Evolutionary conservation across 92 coral and sea anemone genomes (phyloP), one percentile per base, ranked within the genome.

Genomic region (Epizoanthus fatuus): DNA sequence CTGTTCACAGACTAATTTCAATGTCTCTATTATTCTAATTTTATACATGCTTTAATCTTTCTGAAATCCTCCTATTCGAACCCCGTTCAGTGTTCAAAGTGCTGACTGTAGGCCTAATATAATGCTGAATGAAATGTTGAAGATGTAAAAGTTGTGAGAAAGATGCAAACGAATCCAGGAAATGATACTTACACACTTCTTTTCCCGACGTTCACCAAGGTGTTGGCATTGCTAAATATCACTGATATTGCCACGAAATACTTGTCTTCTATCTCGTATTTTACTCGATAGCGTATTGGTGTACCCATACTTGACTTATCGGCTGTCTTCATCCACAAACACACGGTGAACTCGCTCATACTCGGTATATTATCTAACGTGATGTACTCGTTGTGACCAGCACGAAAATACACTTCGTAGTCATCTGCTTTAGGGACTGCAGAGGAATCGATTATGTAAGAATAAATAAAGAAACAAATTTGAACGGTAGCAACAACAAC

Each of bases 321-420:
- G 4, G 63, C 32, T 3, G 95, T 86, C 69, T 85, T 92, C 81
- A 89, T 71, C 98, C 98, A 94, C 29, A 94, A 60, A 29, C 94
- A 92, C 59, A 94, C 38, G 6, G 93, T 87, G 74, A 89, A 94
- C 16, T 89, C 87, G 4, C 17, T 13, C 49, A 94, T 80, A 52
- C 88, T 91, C 29, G 98, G 98, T 7, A 94, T 60, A 47, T 79
- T 54, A 69, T 86, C 66, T 47, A 93, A 66, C 16, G 54, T 85
- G 37, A 94, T 88, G 86, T 84, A 90, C 39, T 84, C 75, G 1
- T 69, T 19, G 60, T 94, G 98, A 11, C 86, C 74, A 37, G 6
- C 69, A 3, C 77, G 15, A 76, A 94, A 94, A 59, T 86, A 42
- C 14, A 92, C 74, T 75, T 94, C 93, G 81, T 82, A 94, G 80